phyloP scores from a whole-genome alignment of 2,797 vertebrate genomes.

The Etheostoma nigrum region DNA sequence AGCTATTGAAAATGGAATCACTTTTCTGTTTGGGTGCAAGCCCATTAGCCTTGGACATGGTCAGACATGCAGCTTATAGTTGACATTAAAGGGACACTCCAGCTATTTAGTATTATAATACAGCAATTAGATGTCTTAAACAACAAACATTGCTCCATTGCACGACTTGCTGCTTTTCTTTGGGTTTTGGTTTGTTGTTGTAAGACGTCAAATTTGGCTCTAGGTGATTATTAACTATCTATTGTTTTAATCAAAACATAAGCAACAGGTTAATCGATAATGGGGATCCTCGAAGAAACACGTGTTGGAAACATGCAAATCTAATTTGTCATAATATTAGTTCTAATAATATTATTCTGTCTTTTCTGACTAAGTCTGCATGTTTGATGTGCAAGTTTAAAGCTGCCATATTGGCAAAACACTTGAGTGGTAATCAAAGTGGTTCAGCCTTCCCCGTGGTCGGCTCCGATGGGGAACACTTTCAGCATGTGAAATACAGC shows the following conservation, averaged over 20 bases:
- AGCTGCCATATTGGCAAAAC: constrained; percentile 60
- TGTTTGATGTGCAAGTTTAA: constrained; percentile 67
- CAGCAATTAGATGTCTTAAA: neutral
- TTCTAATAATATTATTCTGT: constrained; percentile 58
- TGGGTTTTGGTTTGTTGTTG: neutral
- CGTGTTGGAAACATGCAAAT: constrained; percentile 21
- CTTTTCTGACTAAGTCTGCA: constrained; percentile 52
- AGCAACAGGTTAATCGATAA: constrained; percentile 8
- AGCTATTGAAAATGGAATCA: neutral
- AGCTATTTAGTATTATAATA: neutral
- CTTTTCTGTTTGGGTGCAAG: constrained; percentile 3
- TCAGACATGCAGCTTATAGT: neutral
- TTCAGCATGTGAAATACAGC: constrained; percentile 72
- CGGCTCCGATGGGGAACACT: constrained; percentile 55
- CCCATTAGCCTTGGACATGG: neutral
- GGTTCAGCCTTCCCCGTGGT: constrained; percentile 39
- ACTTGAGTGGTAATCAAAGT: constrained; percentile 61
- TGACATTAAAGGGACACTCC: neutral
- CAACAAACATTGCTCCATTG: neutral
- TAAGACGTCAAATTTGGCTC: neutral
- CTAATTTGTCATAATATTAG: constrained; percentile 40
- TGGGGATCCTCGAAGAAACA: neutral
- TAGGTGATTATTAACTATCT: neutral
- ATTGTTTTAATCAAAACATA: neutral
- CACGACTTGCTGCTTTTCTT: neutral